Conservation (phyloP, 2,797 vertebrate genomes). For the Gallinago nigripennis region DNA sequence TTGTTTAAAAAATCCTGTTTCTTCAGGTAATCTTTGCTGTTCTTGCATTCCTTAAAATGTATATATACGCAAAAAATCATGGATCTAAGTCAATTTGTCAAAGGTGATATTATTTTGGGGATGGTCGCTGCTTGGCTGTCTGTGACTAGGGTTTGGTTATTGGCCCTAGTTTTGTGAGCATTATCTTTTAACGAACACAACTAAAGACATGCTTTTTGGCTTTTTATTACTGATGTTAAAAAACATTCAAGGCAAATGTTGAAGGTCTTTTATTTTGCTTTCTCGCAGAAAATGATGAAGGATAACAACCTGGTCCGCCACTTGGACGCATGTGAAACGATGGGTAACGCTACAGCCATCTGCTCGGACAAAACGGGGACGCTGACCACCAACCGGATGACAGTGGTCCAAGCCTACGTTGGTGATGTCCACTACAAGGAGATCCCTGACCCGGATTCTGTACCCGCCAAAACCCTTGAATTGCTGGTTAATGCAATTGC, state of each 20-base stretch:
- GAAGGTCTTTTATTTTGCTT: not conserved
- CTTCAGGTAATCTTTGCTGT: not conserved
- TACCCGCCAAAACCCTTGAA: conserved; percentile 88
- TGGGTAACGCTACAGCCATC: conserved; percentile 98
- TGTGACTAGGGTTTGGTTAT: not conserved
- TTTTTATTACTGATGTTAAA: not conserved
- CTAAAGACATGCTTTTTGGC: rapidly evolving
- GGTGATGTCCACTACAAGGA: conserved; percentile 91
- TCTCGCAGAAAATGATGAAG: conserved; percentile 98
- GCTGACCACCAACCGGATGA: conserved; percentile 97
- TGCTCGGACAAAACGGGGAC: conserved; percentile 99
- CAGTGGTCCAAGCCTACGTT: conserved; percentile 88
- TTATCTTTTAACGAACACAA: not conserved
- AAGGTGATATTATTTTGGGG: not conserved
- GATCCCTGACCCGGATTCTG: conserved; percentile 87
- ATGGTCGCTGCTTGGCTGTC: not conserved
- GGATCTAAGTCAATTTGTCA: not conserved
- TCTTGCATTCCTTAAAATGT: not conserved
- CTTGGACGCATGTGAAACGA: conserved; percentile 97
- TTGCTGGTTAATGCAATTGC: conserved; percentile 88
- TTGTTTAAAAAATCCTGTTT: not conserved
- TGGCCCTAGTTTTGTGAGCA: not conserved
- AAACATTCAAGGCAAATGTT: not conserved
- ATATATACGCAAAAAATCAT: not conserved
- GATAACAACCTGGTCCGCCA: conserved; percentile 98